A percentile compares a stretch with the other conserved stretches of the same genome.
Conservation (phyloP, 2,113 vertebrate genomes). For the Lepus timidus region DNA sequence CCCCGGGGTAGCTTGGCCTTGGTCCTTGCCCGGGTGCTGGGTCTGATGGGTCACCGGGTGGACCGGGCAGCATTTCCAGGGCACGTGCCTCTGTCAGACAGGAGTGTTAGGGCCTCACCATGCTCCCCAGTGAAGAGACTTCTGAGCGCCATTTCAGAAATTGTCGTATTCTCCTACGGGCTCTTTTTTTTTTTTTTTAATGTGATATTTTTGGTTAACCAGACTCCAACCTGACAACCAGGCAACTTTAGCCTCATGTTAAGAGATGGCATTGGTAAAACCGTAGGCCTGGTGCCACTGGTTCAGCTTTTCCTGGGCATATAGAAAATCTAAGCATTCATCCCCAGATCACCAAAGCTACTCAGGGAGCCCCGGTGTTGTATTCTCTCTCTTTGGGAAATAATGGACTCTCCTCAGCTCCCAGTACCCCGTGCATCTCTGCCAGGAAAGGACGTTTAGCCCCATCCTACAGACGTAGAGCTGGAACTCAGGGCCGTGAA, state of each 20-base stretch:
- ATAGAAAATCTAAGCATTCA: not conserved
- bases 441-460: not conserved
- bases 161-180: slow-evolving; percentile 6
- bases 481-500: not conserved
- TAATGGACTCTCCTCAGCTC: not conserved
- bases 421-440: not conserved
- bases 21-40: slow-evolving; percentile 59
- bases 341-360: not conserved
- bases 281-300: not conserved
- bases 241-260: slow-evolving; percentile 13
- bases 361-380: not conserved
- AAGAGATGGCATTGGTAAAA: not conserved
- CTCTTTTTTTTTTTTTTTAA: not conserved
- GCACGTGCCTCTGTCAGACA: slow-evolving; percentile 26
- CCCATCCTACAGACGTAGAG: not conserved
- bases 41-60: not conserved
- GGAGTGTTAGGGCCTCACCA: not conserved
- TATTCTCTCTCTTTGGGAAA: not conserved
- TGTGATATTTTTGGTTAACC: slow-evolving; percentile 50
- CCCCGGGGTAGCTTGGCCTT: slow-evolving; percentile 71
- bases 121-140: slow-evolving; percentile 1
- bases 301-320: not conserved
- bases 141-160: slow-evolving; percentile 38
- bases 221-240: not conserved
- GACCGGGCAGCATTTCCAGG: not conserved